Evolutionary conservation across 2,888 invertebrate species (phyloP), one percentile per base, ranked within the genome.

Genomic region (Iselma pallidipennis): DNA sequence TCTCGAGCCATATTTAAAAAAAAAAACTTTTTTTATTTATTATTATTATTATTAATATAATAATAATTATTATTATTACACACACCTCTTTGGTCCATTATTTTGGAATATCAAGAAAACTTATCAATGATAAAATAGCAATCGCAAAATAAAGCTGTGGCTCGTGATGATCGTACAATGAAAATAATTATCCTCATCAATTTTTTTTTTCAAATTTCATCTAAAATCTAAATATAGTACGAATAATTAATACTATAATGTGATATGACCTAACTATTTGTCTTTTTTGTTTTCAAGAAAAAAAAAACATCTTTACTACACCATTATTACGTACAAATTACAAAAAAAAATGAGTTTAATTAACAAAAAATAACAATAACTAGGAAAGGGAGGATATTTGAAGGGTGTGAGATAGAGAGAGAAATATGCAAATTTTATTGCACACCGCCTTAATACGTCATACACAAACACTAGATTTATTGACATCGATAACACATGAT

Each of bases 201-300:
- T n/a, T n/a, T n/a, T n/a, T n/a, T n/a, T n/a, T 66, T 59, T 58
- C n/a, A 66, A 68, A 66, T 19, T 56, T 28, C 58, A 59, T 61
- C 14, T 59, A 48, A 59, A 31, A 48, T 66, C 69, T 72, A 72
- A 63, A 59, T 73, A 75, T 66, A 73, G 68, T 76, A 78, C 76
- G 74, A 75, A 74, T 73, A 76, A 71, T 73, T 80, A 81, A 80
- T 80, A 79, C 80, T 81, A 81, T n/a, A n/a, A n/a, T 76, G 71
- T 78, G 78, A 79, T 79, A 80, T 78, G 75, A 78, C 78, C 76
- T 75, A 76, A 66, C 78, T 80, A 80, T 77, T 76, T 80, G 80
- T 81, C 80, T 81, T 80, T 80, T 80, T 74, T 70, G 61, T 66
- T 56, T 56, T 53, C 59, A 55, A 61, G 49, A 21, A 42, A 48